These are phyloP conservation scores for Telmatherina bonti DNA, from an alignment of 2,797 vertebrate genomes.

Conservation along the genomic window DNA sequence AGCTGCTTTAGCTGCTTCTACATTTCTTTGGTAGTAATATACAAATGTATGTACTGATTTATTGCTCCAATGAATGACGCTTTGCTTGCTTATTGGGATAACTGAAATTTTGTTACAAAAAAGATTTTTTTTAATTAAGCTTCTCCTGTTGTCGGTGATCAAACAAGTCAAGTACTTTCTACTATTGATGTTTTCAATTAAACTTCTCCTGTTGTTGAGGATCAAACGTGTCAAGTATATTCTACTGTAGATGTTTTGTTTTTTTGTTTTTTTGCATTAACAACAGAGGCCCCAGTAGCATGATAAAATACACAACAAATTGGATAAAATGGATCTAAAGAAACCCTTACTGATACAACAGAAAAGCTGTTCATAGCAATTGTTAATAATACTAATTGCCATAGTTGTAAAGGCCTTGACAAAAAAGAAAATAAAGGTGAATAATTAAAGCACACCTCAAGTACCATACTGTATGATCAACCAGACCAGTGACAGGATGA, in stretches of 20 bases:
- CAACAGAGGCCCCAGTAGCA: not conserved
- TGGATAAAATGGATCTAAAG: not conserved
- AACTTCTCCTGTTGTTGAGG: too few species aligned
- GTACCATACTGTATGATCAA: too few species aligned
- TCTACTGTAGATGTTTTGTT: too few species aligned
- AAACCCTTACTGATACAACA: not conserved
- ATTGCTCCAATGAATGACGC: not conserved
- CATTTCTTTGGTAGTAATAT: not conserved
- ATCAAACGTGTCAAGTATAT: too few species aligned
- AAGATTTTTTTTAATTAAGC: not conserved
- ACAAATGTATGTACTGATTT: not conserved
- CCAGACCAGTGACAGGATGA: too few species aligned
- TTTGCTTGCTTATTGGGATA: not conserved
- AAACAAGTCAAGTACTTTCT: not conserved
- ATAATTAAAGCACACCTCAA: too few species aligned
- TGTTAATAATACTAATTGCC: too few species aligned
- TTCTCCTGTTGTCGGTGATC: not conserved
- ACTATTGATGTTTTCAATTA: too few species aligned
- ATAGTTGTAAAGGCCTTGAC: too few species aligned
- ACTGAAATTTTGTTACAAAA: not conserved
- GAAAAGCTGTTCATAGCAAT: not conserved
- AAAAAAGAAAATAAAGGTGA: too few species aligned
- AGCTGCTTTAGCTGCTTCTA: slow-evolving; percentile 27
- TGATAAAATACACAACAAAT: not conserved
- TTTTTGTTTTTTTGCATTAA: not conserved